Conservation (phyloP, 2,113 vertebrate species). For the Lutjanus erythropterus region DNA sequence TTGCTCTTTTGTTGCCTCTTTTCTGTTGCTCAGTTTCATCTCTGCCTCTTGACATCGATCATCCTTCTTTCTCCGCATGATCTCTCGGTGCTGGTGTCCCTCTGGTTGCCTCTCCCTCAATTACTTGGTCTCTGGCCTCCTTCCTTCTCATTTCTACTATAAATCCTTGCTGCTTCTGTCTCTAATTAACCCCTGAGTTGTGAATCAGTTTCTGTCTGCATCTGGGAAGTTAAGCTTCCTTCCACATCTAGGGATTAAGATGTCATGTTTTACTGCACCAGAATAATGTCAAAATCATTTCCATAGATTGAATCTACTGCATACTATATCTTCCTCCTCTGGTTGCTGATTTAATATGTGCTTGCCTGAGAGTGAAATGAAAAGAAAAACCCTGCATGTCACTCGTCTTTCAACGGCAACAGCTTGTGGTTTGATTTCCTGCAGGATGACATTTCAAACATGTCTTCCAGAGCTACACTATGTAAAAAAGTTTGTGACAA, state of each 20-base stretch:
- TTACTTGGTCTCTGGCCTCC: slow-evolving; percentile 23
- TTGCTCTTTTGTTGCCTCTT: slow-evolving; percentile 38
- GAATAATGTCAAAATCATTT: slow-evolving; percentile 23
- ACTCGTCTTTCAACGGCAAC: not conserved
- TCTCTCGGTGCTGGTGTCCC: slow-evolving; percentile 25
- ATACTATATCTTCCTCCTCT: not conserved
- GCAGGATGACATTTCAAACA: not conserved
- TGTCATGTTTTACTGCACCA: slow-evolving; percentile 1
- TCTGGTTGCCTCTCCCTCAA: slow-evolving; percentile 39
- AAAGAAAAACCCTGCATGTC: not conserved
- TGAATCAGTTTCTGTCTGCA: slow-evolving; percentile 15
- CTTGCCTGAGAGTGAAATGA: not conserved
- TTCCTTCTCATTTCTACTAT: slow-evolving; percentile 38
- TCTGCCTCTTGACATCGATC: slow-evolving; percentile 56
- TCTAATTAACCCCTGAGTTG: slow-evolving; percentile 53
- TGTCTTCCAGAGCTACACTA: not conserved
- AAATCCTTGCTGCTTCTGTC: slow-evolving; percentile 43
- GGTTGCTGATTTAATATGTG: slow-evolving; percentile 3
- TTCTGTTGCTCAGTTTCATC: slow-evolving; percentile 48
- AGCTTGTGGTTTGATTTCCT: not conserved
- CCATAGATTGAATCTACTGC: slow-evolving; percentile 7
- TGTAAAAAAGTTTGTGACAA: not conserved
- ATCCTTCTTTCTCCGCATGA: slow-evolving; percentile 40
- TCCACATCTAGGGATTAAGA: slow-evolving; percentile 42
- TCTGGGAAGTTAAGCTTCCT: slow-evolving; percentile 59